Conservation (phyloP, 1,140 invertebrate species). For the Drosophila kepulauana region DNA sequence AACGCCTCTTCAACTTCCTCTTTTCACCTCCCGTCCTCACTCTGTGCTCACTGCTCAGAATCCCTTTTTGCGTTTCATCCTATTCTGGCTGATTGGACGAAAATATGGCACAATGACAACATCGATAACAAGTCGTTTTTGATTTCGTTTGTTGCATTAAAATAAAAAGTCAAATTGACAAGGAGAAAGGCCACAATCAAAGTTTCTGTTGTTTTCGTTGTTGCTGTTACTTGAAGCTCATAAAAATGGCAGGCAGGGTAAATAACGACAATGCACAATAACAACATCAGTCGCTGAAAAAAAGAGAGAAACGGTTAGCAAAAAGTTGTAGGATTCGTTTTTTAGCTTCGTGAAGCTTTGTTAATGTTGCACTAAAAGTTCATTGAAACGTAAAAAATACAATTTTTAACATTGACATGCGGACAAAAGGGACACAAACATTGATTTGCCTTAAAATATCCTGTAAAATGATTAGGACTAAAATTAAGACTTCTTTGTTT, state of each 20-base stretch:
- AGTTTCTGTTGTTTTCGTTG: slow-evolving; percentile 32
- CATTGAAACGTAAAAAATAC: slow-evolving; percentile 66
- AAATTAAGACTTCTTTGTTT: too few relatives aligned
- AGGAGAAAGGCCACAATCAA: slow-evolving; percentile 68
- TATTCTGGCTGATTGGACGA: not conserved
- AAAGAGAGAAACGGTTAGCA: not conserved
- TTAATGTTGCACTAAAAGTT: slow-evolving; percentile 67
- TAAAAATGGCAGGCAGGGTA: slow-evolving; percentile 32
- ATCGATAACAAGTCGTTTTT: slow-evolving; percentile 80
- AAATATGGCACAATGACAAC: slow-evolving; percentile 69
- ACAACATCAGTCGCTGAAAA: not conserved
- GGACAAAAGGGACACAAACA: slow-evolving; percentile 11
- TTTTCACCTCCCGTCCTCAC: not conserved
- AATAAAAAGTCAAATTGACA: slow-evolving; percentile 66
- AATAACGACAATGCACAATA: slow-evolving; percentile 29
- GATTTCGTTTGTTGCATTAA: slow-evolving; percentile 71
- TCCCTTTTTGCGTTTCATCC: slow-evolving; percentile 6
- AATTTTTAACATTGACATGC: slow-evolving; percentile 49
- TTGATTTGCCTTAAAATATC: too few relatives aligned
- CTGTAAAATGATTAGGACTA: too few relatives aligned
- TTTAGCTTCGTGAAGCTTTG: slow-evolving; percentile 36
- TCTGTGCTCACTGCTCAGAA: not conserved
- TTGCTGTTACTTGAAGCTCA: slow-evolving; percentile 37
- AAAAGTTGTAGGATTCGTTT: slow-evolving; percentile 31
- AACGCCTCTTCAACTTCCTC: not conserved